Base-by-base conservation (phyloP, 2,888 invertebrate species). In the Idaea straminata region DNA sequence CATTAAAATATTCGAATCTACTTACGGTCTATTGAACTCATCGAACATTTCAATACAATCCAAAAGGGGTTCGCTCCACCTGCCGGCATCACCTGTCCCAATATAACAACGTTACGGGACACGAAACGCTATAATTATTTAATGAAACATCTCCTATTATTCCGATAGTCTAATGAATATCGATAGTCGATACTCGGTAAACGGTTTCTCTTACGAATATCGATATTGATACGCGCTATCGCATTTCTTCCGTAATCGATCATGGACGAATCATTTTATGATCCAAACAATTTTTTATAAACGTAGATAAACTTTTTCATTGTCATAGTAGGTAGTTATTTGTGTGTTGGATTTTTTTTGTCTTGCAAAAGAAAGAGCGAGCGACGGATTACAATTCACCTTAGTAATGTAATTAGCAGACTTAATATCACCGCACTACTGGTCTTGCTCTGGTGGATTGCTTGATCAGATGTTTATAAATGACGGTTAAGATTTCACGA, bases 401-500 rank as follows among this genome's bases (percentile, higher is more conserved):
- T 47, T 13, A 47, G 47, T 47, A 47, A 47, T 47, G 47, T 47
- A 10, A 47, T 47, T 47, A 47, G 47, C 47, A 47, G 10, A 10
- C 47, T 57, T 64, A 60, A 47, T 38, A 65, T 61, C 59, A 68
- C 63, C 34, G 62, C 67, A 64, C 65, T 61, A 58, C 59, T 57
- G 34, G 66, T 61, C 64, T 16, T 59, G 59, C 59, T 59, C 59
- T 61, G 65, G 57, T 65, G 65, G 65, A 64, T 62, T 67, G 57
- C 64, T 57, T 67, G 64, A 65, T 65, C 61, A 65, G 38, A 59
- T 64, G 38, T 57, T 57, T 10, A 16, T 61, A 61, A 61, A 63
- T 64, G 64, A 63, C 64, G 66, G 57, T 35, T 61, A 57, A 47
- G 60, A 60, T 60, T 62, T 59, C 25, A 59, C 34, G 16, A 59